A percentile compares a stretch with the other conserved stretches of the same genome.
Conservation (phyloP, 2,797 vertebrate genomes). For the Propithecus deckenii region DNA sequence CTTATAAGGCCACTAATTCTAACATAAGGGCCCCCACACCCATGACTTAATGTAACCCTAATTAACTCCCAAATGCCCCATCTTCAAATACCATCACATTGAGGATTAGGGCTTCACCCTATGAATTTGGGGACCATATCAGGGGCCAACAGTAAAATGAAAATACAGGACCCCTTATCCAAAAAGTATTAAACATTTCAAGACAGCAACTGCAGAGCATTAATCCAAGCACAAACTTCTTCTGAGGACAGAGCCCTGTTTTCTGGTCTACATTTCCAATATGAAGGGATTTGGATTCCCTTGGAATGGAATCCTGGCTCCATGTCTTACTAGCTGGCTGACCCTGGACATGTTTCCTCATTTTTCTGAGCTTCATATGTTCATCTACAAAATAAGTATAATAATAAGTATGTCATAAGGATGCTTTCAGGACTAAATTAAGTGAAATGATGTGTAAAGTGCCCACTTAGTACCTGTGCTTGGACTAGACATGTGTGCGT, state of each 20-base stretch:
- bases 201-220: background rate
- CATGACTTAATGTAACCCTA: background rate
- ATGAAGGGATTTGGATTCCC: background rate
- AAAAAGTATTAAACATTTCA: background rate
- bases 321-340: background rate
- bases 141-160: background rate
- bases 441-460: background rate
- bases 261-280: background rate
- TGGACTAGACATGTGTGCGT: background rate
- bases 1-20: background rate
- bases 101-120: background rate
- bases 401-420: rapidly evolving
- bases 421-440: background rate
- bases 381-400: background rate
- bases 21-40: no score
- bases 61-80: background rate
- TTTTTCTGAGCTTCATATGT: background rate
- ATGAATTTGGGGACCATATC: background rate
- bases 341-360: background rate
- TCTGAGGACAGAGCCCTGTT: background rate
- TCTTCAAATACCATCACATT: background rate
- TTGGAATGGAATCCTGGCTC: background rate
- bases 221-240: background rate
- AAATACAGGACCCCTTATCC: background rate
- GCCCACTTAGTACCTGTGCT: background rate